phyloP scores from a whole-genome alignment of 2,888 invertebrate species.

The Thelaira solivaga region DNA sequence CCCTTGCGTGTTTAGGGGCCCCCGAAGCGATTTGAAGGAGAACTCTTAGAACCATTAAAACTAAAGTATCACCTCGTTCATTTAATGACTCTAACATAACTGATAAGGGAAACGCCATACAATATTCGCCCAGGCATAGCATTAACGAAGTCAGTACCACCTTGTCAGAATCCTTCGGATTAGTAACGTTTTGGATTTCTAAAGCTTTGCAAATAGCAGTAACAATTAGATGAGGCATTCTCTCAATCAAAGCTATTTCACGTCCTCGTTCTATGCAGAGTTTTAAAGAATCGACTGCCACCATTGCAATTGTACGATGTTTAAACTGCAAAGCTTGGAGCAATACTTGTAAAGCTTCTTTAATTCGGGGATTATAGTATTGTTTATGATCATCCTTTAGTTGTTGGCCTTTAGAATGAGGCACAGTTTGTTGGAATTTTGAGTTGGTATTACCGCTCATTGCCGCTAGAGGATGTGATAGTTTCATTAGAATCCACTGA shows the following conservation, averaged over 20 bases:
- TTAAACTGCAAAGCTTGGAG: slow-evolving; percentile 77
- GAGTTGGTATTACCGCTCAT: slow-evolving; percentile 32
- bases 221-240: slow-evolving; percentile 74
- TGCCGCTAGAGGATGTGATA: slow-evolving; percentile 68
- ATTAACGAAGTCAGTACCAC: slow-evolving; percentile 82
- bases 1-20: slow-evolving; percentile 71
- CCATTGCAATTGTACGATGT: slow-evolving; percentile 75
- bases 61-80: slow-evolving; percentile 76
- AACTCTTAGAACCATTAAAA: slow-evolving; percentile 86
- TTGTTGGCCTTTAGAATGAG: slow-evolving; percentile 67
- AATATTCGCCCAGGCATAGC: slow-evolving; percentile 95
- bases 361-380: slow-evolving; percentile 73
- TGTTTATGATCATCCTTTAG: slow-evolving; percentile 49
- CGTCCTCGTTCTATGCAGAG: slow-evolving; percentile 74
- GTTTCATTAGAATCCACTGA: slow-evolving; percentile 77
- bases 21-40: slow-evolving; percentile 75
- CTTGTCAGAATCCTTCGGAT: slow-evolving; percentile 76
- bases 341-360: slow-evolving; percentile 76
- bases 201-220: slow-evolving; percentile 75
- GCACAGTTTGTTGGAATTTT: slow-evolving; percentile 70
- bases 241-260: slow-evolving; percentile 73
- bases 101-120: slow-evolving; percentile 88
- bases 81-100: slow-evolving; percentile 78
- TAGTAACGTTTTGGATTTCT: slow-evolving; percentile 75
- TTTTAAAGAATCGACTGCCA: slow-evolving; percentile 75